Conservation (phyloP, 53 echinoderm and acorn worm genomes). For the Crossaster papposus region DNA sequence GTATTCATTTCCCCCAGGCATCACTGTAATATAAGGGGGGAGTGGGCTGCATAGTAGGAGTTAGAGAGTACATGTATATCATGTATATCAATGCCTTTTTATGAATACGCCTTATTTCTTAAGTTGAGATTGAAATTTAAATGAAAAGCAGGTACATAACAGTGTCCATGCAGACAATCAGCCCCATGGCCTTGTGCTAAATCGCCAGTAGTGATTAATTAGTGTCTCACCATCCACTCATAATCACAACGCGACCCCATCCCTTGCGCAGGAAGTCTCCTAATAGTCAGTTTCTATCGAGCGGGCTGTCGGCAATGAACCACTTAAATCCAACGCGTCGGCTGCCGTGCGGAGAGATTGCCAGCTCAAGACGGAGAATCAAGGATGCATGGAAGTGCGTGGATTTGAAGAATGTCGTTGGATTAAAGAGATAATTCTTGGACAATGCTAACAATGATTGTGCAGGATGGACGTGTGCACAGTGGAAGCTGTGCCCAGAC, state of each 20-base stretch:
- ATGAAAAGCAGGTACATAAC: neutral
- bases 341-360: neutral
- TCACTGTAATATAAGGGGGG: neutral
- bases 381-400: neutral
- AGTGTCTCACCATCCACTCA: neutral
- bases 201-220: slow-evolving; percentile 38
- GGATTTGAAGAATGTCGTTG: neutral
- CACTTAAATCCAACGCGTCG: neutral
- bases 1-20: neutral
- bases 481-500: neutral
- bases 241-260: neutral
- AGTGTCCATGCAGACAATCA: neutral
- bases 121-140: neutral
- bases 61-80: too few species aligned
- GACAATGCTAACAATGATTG: slow-evolving; percentile 34
- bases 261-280: slow-evolving; percentile 5
- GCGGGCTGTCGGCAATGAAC: neutral
- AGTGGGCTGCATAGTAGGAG: too few species aligned
- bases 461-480: neutral
- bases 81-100: too few species aligned
- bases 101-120: neutral
- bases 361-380: neutral
- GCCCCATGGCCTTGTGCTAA: neutral
- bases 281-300: neutral
- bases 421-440: neutral